Percentiles rank a stretch among this genome's conserved stretches.
Evolutionary conservation across 2,888 invertebrate species (phyloP).

Genomic region (Tenthredo amoena): DNA sequence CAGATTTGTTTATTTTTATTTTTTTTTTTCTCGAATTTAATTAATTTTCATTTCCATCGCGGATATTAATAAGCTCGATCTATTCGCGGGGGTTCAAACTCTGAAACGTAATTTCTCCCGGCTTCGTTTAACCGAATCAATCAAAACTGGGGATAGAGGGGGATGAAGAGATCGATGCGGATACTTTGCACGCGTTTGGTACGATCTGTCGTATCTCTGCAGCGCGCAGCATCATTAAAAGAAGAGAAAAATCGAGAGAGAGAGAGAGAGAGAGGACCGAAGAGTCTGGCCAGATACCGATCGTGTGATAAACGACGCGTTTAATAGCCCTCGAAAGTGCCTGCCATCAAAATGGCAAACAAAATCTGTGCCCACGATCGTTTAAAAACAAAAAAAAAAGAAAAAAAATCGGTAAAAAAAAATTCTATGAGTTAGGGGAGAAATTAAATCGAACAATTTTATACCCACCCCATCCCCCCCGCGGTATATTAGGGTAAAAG

Average conservation of each 20-base stretch:
- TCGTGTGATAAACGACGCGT: constrained; percentile 16
- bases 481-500: background rate
- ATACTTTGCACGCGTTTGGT: background rate
- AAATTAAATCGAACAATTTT: background rate
- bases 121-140: background rate
- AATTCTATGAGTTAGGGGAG: background rate
- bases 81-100: background rate
- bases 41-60: background rate
- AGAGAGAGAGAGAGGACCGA: background rate
- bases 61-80: background rate
- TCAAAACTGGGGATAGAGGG: background rate
- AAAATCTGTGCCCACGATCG: background rate
- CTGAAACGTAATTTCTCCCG: background rate
- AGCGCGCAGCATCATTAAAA: background rate
- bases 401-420: background rate
- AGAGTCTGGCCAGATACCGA: background rate
- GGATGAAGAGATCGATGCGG: background rate
- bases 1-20: background rate
- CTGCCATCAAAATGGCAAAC: background rate
- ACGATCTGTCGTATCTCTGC: background rate
- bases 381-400: constrained; percentile 10
- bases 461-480: background rate
- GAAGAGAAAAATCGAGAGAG: background rate
- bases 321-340: background rate
- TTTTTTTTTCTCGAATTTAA: background rate